Base-by-base conservation (phyloP, 2,797 vertebrate species). In the Ctenosaura bakeri region DNA sequence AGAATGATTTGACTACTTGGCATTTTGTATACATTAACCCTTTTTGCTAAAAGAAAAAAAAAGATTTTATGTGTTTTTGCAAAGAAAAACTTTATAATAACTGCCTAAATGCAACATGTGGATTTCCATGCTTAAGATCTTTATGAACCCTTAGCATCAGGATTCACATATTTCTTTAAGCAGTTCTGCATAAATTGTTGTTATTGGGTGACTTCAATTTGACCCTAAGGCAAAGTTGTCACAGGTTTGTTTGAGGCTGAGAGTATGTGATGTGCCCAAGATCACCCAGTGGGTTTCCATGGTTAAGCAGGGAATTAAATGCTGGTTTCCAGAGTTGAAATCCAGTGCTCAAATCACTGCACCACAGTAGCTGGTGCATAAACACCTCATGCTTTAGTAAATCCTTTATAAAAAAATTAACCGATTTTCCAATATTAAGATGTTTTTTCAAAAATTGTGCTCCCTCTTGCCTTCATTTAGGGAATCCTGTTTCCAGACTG, bases 61-160 rank as follows among this genome's bases (percentile, higher is more conserved):
- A 92, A 90, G 14, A 12, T n/a, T 4, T 13, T 71, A 32, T 80
- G 73, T 6, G 1, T 73, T 82, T 93, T 91, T 88, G 86, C 73
- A 76, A 90, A 88, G 56, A 92, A 77, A 64, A 90, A 80, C 56
- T 69, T 91, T 87, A 71, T 9, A 93, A 86, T 46, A 88, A 89
- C 26, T 85, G 6, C 86, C 69, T 92, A 89, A 89, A 93, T 83
- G 89, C 90, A 87, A n/a, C 64, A 85, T 14, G 83, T 85, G 77
- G 0, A 62, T 93, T 6, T n/a, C 9, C 32, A 16, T 29, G 38
- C 73, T 82, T 88, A 83, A 91, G 4, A 2, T 6, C 1, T 90
- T 90, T 88, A 81, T 64, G 90, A 29, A 42, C 0, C 1, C 20
- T 7, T 90, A 80, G 38, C 50, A 13, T 56, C 80, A 24, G 18